Evolutionary conservation across 92 coral and sea anemone species (phyloP), one percentile per base, ranked within the genome.

Genomic region (Anthopleura xanthogrammica): DNA sequence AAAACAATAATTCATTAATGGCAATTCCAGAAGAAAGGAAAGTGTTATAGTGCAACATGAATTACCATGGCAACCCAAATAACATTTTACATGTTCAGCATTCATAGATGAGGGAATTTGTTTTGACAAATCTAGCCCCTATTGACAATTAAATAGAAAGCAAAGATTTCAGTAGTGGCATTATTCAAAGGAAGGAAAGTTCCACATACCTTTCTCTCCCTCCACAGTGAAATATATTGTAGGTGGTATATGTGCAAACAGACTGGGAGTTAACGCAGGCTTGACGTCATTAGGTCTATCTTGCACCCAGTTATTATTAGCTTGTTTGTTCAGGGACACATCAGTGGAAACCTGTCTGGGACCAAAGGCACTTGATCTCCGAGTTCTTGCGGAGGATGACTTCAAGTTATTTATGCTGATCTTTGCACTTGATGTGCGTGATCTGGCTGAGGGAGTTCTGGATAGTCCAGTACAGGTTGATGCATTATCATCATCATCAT

Each of bases 211-310:
- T 90, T 87, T 94, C 76, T 96, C 99, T 42, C 97, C 98, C 72
- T 96, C 99, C 2, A 90, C 88, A 73, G 90, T 88, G 66, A 96
- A 96, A 77, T 96, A 89, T 12, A 96, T 79, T 0, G 98, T 96
- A 2, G 99, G 83, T 16, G 93, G 90, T 23, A 86, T 86, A 82
- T 94, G 86, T 12, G 91, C 82, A 89, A 96, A 96, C 71, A 96
- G 72, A 79, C 99, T 96, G 41, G 90, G 89, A 17, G 93, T 88
- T 64, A 94, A 72, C 10, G 97, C 89, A 24, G 98, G 90, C 60
- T 90, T 86, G 19, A 90, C 65, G 12, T 86, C 92, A 22, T 68
- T 91, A 20, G 70, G 80, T 40, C 87, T 85, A 64, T 80, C 68
- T 68, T 86, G 73, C 36, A 91, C 86, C 99, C 99, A 96, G 52